Percentiles rank a stretch among this genome's conserved stretches.
Evolutionary conservation across 2,113 vertebrate genomes (phyloP).

Genomic region (Proteles cristata): DNA sequence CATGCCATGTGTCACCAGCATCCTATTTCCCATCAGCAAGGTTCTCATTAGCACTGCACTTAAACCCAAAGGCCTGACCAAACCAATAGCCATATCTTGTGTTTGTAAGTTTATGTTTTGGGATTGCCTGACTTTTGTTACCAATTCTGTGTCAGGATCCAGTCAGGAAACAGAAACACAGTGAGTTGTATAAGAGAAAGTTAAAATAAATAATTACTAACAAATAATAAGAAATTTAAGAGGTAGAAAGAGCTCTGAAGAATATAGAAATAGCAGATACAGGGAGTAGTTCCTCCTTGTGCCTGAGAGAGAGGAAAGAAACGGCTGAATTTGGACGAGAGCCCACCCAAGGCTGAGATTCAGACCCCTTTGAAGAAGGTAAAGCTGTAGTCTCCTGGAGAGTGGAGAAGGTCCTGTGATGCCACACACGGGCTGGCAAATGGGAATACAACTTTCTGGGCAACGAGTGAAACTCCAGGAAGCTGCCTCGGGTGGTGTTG

Average conservation of each 20-base stretch:
- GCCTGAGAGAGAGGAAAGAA: background rate
- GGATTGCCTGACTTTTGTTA: background rate
- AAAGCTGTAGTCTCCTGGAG: background rate
- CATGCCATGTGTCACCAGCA: background rate
- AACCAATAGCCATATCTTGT: background rate
- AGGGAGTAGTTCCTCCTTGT: background rate
- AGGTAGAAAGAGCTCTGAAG: background rate
- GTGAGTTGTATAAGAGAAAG: background rate
- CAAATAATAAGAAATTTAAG: conserved; percentile 7
- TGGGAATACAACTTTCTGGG: background rate
- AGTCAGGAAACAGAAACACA: background rate
- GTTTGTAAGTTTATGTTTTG: background rate
- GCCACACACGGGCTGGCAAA: background rate
- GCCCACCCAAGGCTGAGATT: background rate
- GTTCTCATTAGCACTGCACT: background rate
- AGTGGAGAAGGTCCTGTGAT: background rate
- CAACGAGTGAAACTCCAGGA: background rate
- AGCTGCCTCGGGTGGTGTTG: background rate
- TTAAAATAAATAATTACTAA: background rate
- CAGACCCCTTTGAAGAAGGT: background rate
- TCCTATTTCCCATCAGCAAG: background rate
- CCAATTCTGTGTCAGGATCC: background rate
- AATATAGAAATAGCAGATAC: background rate
- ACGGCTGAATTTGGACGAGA: background rate
- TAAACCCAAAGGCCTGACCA: background rate